These are phyloP conservation scores for Eilema caniola DNA, from an alignment of 2,888 invertebrate genomes.

Conservation along the genomic window DNA sequence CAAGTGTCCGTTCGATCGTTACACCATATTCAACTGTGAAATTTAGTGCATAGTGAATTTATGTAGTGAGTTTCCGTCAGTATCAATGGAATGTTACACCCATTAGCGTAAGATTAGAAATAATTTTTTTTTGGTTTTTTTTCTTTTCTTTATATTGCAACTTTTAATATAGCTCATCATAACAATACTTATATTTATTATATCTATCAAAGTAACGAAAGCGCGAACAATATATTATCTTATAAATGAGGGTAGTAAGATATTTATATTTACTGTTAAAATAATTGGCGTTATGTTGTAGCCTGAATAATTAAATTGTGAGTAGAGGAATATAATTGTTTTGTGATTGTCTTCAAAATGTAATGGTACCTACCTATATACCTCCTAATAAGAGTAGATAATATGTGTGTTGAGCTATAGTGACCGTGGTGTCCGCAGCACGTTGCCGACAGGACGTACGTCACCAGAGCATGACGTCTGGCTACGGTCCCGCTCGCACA, in stretches of 20 bases:
- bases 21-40: constrained; percentile 73
- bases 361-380: neutral
- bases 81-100: constrained; percentile 78
- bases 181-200: neutral
- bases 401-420: constrained; percentile 20
- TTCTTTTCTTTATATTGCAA: constrained; percentile 38
- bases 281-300: neutral
- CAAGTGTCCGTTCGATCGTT: constrained; percentile 77
- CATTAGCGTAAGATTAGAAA: constrained; percentile 79
- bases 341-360: neutral
- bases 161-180: constrained; percentile 1
- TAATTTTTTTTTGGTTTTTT: constrained; percentile 58
- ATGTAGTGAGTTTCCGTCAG: constrained; percentile 73
- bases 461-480: constrained; percentile 79
- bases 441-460: constrained; percentile 70
- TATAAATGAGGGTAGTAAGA: constrained; percentile 44
- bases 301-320: neutral
- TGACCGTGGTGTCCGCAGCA: constrained; percentile 43
- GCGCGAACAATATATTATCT: constrained; percentile 17
- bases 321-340: neutral
- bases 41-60: constrained; percentile 80
- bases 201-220: neutral
- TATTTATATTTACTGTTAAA: constrained; percentile 26
- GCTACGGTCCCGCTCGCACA: constrained; percentile 60
- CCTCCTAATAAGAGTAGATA: neutral